Base-by-base conservation (phyloP, 2,888 invertebrate genomes). In the Phyllotreta cruciferae region DNA sequence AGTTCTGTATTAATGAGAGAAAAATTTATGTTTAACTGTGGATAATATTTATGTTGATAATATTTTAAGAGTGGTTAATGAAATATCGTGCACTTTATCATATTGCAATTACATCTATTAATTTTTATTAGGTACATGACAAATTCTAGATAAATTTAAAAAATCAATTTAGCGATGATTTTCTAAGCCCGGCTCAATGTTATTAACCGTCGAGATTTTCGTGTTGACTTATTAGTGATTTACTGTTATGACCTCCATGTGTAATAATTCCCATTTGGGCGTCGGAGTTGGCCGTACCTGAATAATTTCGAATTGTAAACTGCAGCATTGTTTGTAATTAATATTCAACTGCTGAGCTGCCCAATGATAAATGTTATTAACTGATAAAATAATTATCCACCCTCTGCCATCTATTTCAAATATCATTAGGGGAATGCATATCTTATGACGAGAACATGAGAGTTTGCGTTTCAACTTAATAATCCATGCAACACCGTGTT, bases 291-390 rank as follows among this genome's bases (percentile, higher is more conserved):
- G 37, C 37, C 38, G 13, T 52, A 52, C 52, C 52, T 52, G 52
- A 52, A 52, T 52, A 37, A 52, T 52, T 37, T 38, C 11, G 52
- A 52, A 52, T 52, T 52, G 52, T 52, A 52, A 52, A 52, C 38
- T 52, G 52, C 52, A 36, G 37, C 52, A 52, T 37, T 52, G 52
- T 52, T 37, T 13, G 52, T 38, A 52, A 52, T 52, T 52, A 52
- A 52, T 52, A 52, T 52, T 37, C 52, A 52, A 14, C 52, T 37
- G 52, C 37, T 52, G 38, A 52, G 52, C 52, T 52, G 38, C 5
- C 37, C 52, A 37, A 52, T 52, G 52, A 52, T 52, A 52, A 52
- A 52, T 52, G 52, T 52, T 52, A 52, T 52, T 52, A 52, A 52
- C 52, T 52, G 52, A 52, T 52, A 52, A 52, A 52, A 52, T 52